Evolutionary conservation across 2,888 invertebrate species (phyloP).

Genomic region (Drosophila mercatorum): DNA sequence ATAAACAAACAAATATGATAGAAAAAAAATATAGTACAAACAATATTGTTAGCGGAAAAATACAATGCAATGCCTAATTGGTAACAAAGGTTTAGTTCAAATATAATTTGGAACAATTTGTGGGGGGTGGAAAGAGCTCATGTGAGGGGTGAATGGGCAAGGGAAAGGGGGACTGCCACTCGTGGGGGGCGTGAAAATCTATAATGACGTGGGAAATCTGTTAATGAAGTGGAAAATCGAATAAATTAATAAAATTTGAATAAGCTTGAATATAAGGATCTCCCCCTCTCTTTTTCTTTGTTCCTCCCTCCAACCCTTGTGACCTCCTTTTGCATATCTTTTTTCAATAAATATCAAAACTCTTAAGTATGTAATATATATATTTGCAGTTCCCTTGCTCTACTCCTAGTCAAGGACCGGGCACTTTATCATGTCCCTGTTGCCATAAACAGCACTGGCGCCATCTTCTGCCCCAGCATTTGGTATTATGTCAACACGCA

Average conservation of each 20-base stretch:
- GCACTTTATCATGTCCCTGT: constrained; percentile 49
- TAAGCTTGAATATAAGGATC: not conserved
- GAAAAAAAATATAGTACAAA: not conserved
- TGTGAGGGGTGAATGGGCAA: not conserved
- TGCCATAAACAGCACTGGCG: constrained; percentile 68
- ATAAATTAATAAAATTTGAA: not conserved
- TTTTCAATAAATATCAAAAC: constrained; percentile 9
- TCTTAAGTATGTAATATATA: constrained; percentile 1
- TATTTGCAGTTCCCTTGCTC: constrained; percentile 14
- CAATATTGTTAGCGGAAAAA: constrained; percentile 40
- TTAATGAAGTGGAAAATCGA: not conserved
- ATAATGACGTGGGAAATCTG: not conserved
- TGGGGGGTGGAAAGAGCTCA: constrained; percentile 1
- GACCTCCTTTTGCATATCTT: not conserved
- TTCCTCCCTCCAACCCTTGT: not conserved
- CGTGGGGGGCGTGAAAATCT: not conserved
- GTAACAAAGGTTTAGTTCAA: constrained; percentile 64
- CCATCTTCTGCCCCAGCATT: constrained; percentile 38
- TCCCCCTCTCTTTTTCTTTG: not conserved
- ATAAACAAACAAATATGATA: constrained; percentile 27
- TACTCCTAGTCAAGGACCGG: constrained; percentile 30
- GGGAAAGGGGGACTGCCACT: not conserved
- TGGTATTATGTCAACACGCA: constrained; percentile 17
- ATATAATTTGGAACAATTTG: constrained; percentile 28
- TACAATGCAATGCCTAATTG: constrained; percentile 66